Percentiles rank a stretch among this genome's conserved stretches.
These are phyloP conservation scores for Harpagifer antarcticus DNA, from an alignment of 2,797 vertebrate species.

Conservation along the genomic window DNA sequence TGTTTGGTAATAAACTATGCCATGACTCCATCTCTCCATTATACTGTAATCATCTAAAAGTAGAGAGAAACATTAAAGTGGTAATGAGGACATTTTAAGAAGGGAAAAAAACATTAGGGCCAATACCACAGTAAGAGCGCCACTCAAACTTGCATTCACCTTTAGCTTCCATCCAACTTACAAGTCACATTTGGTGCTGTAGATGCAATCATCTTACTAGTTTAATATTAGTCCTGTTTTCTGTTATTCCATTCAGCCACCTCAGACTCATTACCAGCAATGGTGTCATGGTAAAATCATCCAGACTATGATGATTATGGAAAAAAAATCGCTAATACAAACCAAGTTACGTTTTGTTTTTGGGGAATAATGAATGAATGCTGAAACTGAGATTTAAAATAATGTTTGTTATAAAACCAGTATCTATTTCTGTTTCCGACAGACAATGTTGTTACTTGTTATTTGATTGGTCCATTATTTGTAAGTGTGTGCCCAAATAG, in stretches of 20 bases:
- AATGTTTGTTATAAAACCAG: not conserved
- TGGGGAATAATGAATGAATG: not conserved
- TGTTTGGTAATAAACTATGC: conserved; percentile 71
- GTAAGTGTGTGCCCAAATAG: not conserved
- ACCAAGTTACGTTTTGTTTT: conserved; percentile 2
- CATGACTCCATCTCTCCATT: conserved; percentile 80
- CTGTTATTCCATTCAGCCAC: conserved; percentile 45
- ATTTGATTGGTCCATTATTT: not conserved
- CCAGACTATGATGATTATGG: conserved; percentile 23
- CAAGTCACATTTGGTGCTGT: conserved; percentile 41
- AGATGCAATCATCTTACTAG: conserved; percentile 23
- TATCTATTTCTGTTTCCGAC: not conserved
- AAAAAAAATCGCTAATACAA: conserved; percentile 22
- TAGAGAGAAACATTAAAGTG: conserved; percentile 72
- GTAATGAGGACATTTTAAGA: conserved; percentile 72
- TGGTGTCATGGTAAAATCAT: conserved; percentile 23
- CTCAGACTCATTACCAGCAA: conserved; percentile 36
- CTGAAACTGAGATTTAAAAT: not conserved
- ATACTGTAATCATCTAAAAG: conserved; percentile 78
- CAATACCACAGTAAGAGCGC: conserved; percentile 68
- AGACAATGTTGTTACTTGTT: not conserved
- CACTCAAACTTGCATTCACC: conserved; percentile 74
- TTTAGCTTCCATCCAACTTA: conserved; percentile 62
- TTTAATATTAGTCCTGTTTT: conserved; percentile 42
- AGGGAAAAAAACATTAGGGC: conserved; percentile 50